These are phyloP conservation scores for Ia io DNA, from an alignment of 2,113 vertebrate species.

Conservation along the genomic window DNA sequence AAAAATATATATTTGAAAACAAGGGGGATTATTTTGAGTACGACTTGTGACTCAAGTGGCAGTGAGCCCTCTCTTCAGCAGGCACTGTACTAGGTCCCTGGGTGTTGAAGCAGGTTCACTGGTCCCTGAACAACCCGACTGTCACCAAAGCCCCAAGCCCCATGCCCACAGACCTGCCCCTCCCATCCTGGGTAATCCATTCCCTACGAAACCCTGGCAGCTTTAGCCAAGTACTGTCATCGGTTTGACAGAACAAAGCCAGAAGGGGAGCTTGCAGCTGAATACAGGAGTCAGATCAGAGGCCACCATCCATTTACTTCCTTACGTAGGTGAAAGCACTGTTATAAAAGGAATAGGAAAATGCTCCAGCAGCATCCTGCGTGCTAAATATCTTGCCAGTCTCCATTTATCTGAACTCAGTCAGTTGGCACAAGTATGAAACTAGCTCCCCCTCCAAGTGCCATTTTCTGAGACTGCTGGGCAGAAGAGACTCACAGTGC, in stretches of 20 bases:
- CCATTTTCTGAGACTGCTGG: neutral
- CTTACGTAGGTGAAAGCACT: neutral
- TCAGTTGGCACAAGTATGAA: neutral
- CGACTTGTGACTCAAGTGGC: neutral
- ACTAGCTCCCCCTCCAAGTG: neutral
- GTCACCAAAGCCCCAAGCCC: neutral
- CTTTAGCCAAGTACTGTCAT: neutral
- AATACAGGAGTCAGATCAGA: neutral
- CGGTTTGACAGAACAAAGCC: neutral
- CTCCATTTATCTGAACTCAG: neutral
- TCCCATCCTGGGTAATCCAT: neutral
- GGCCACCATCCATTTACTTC: neutral
- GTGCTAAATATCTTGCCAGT: neutral
- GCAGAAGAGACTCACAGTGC: neutral
- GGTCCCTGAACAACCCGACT: neutral
- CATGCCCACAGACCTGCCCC: fast-evolving
- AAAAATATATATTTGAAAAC: neutral
- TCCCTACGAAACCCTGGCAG: neutral
- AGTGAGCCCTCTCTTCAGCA: neutral
- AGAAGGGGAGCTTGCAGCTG: neutral
- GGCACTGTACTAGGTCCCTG: neutral
- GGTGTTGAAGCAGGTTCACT: neutral
- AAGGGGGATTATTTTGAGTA: neutral
- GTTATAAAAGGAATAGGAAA: neutral
- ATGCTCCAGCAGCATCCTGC: neutral